Evolutionary conservation across 2,888 invertebrate species (phyloP).

Genomic region (Caenorhabditis japonica): DNA sequence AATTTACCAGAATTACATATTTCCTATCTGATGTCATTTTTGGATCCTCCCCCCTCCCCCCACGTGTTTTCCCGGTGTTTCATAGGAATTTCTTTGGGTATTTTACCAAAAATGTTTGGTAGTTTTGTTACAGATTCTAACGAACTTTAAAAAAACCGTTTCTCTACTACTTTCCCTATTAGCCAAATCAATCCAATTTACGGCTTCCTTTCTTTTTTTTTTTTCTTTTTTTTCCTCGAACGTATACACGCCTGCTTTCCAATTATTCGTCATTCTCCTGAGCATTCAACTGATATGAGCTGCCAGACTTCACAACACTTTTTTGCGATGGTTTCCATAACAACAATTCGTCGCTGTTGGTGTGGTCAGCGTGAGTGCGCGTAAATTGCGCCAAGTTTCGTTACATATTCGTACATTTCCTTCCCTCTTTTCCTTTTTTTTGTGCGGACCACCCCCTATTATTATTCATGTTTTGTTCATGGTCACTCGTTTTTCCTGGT

Average conservation of each 20-base stretch:
- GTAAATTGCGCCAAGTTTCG: constrained; percentile 41
- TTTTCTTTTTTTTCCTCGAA: no score
- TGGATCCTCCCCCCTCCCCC: no score
- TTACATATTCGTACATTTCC: constrained; percentile 50
- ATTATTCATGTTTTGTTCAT: constrained; percentile 44
- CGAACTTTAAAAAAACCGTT: no score
- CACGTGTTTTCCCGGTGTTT: no score
- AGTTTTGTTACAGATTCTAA: no score
- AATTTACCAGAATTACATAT: no score
- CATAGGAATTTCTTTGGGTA: no score
- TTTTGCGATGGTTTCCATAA: constrained; percentile 53
- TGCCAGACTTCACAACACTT: no score
- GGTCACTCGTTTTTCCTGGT: constrained; percentile 43
- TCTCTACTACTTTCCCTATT: no score
- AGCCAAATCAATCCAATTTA: constrained; percentile 1
- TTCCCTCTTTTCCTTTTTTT: constrained; percentile 1
- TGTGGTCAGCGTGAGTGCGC: constrained; percentile 9
- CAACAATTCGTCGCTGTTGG: constrained; percentile 34
- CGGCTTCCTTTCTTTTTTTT: constrained; percentile 34
- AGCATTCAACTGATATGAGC: no score
- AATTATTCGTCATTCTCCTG: constrained; percentile 26
- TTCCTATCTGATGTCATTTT: no score
- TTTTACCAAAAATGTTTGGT: no score
- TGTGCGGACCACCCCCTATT: constrained; percentile 14
- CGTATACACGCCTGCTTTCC: background rate